Percentiles rank a stretch among this genome's conserved stretches.
Conservation (phyloP, 2,888 invertebrate genomes). For the Lysandra coridon region DNA sequence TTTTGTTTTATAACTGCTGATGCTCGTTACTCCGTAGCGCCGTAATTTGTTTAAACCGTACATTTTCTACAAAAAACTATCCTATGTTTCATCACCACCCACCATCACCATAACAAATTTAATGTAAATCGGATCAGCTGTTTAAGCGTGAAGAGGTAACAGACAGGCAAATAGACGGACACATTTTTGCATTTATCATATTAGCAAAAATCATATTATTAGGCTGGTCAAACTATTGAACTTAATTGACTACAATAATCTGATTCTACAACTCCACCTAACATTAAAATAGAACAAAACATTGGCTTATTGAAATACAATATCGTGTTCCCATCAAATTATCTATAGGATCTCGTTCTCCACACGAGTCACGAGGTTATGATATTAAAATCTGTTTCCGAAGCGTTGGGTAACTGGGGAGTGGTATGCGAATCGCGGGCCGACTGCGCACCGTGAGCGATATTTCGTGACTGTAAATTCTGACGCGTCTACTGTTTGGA, state of each 20-base stretch:
- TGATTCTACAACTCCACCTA: not conserved
- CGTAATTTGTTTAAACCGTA: no score
- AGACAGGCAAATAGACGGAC: no score
- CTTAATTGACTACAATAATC: not conserved
- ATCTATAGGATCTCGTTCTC: slow-evolving; percentile 40
- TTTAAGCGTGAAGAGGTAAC: no score
- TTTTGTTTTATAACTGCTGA: not conserved
- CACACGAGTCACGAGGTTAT: slow-evolving; percentile 60
- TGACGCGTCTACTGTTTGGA: not conserved
- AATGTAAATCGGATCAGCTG: no score
- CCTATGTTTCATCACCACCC: no score
- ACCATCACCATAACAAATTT: no score
- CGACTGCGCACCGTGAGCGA: slow-evolving; percentile 9
- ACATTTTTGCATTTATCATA: no score
- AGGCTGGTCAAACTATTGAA: not conserved
- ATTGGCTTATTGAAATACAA: slow-evolving; percentile 14
- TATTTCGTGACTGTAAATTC: not conserved
- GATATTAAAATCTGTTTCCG: slow-evolving; percentile 69
- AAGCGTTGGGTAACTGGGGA: slow-evolving; percentile 61
- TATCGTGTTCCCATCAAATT: slow-evolving; percentile 33
- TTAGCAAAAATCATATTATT: no score
- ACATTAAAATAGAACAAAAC: not conserved
- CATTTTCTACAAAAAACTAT: no score
- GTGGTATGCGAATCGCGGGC: slow-evolving; percentile 47
- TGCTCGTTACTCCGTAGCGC: no score